Evolutionary conservation across 2,113 vertebrate genomes (phyloP), one percentile per base, ranked within the genome.

Genomic region (Atractosteus spatula): DNA sequence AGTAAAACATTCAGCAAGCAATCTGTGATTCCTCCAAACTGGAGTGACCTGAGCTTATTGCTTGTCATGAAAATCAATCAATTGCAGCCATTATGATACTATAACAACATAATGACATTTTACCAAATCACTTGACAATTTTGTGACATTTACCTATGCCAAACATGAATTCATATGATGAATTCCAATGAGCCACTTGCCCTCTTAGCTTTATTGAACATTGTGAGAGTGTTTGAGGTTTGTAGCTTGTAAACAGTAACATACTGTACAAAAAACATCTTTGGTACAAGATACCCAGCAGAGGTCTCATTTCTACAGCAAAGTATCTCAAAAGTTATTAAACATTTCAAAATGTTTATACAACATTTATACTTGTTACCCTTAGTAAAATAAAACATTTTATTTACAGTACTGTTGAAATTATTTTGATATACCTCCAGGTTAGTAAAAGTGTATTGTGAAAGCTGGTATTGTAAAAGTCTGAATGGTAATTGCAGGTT

Each of bases 91-190:
- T 54, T 74, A 51, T 51, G 5, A 51, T 51, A 51, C 5, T 10
- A 51, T 51, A 5, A 51, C 5, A 66, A 74, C 72, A 57, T 62
- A 74, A 68, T 74, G 72, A 68, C 72, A 74, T 74, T 68, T 74
- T 56, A 5, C 55, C 8, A 12, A 68, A 43, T 57, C 66, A 41
- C 47, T 68, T 67, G 66, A 62, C 62, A 74, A 62, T 66, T 4
- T 51, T 56, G 16, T 68, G 72, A 56, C 65, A 68, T 74, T 74
- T 74, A 65, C 44, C 66, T 45, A 44, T 45, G 43, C 66, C 72
- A 74, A 57, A 74, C 72, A 11, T 12, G 0, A 7, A 55, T 14
- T 45, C 55, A 43, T 16, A 56, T 17, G 10, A 41, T 29, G 72
- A 74, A 74, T 74, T 12, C 43, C 29, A 68, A 73, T 73, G 65